Conservation (phyloP, 1,140 invertebrate species). For the Psilanteris sp. region DNA sequence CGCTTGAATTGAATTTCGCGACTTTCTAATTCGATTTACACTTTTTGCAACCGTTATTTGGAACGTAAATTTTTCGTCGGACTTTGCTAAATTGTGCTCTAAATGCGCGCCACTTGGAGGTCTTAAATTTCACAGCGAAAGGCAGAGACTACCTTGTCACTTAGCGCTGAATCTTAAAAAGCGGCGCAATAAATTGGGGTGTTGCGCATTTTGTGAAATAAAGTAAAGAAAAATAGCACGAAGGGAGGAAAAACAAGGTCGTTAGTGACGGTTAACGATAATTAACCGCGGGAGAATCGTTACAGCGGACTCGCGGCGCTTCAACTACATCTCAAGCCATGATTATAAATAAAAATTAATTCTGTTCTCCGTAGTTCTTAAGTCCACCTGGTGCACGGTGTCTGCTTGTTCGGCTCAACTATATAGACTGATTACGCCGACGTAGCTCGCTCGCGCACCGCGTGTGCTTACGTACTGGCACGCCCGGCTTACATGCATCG, state of each 20-base stretch:
- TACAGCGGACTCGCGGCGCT: slow-evolving; percentile 45
- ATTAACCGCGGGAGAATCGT: slow-evolving; percentile 57
- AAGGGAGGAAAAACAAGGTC: slow-evolving; percentile 36
- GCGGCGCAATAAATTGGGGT: slow-evolving; percentile 51
- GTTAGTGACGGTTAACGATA: slow-evolving; percentile 66
- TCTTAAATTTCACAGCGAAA: slow-evolving; percentile 36
- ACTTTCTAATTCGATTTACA: slow-evolving; percentile 11
- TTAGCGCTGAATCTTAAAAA: slow-evolving; percentile 59
- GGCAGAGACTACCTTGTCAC: slow-evolving; percentile 42
- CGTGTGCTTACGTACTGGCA: slow-evolving; percentile 38
- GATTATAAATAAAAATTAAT: slow-evolving; percentile 70
- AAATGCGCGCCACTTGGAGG: slow-evolving; percentile 10
- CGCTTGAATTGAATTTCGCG: too few species aligned
- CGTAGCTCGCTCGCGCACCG: slow-evolving; percentile 11
- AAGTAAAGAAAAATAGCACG: background rate
- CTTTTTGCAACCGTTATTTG: background rate
- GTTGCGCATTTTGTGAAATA: slow-evolving; percentile 11
- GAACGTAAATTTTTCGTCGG: background rate
- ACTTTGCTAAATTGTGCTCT: slow-evolving; percentile 25
- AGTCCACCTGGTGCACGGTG: slow-evolving; percentile 63
- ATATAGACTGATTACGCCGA: slow-evolving; percentile 44
- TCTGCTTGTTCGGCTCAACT: slow-evolving; percentile 40
- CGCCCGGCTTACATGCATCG: slow-evolving; percentile 27
- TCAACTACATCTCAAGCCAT: slow-evolving; percentile 36
- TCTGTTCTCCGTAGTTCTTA: slow-evolving; percentile 56